phyloP scores from a whole-genome alignment of 2,797 vertebrate species.

The Orestias chungarensis region DNA sequence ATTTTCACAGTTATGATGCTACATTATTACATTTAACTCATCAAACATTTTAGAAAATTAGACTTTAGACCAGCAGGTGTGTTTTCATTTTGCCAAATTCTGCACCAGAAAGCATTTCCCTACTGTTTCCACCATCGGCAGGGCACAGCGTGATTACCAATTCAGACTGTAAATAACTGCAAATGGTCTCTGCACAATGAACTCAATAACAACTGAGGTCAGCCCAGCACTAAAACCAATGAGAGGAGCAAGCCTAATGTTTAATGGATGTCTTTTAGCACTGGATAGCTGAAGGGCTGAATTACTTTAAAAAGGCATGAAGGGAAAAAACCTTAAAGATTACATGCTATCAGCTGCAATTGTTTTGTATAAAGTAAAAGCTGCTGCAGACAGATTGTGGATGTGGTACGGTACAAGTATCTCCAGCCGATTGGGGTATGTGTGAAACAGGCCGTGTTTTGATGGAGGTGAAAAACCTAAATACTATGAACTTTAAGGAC shows the following conservation, averaged over 20 bases:
- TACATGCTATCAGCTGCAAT: conserved; percentile 9
- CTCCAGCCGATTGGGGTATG: conserved; percentile 17
- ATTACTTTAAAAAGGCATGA: conserved; percentile 32
- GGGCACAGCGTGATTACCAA: not conserved
- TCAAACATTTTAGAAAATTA: conserved; percentile 49
- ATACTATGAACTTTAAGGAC: conserved; percentile 12
- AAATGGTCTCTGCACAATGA: conserved; percentile 23
- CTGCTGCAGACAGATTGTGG: conserved; percentile 1
- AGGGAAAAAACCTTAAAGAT: not conserved
- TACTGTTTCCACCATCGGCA: not conserved
- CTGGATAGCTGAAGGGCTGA: conserved; percentile 16
- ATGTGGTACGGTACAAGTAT: conserved; percentile 15
- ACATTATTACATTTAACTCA: conserved; percentile 37
- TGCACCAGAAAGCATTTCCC: conserved; percentile 22
- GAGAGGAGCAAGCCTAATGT: conserved; percentile 22
- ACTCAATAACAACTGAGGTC: conserved; percentile 31
- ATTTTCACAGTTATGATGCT: conserved; percentile 32
- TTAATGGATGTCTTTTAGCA: conserved; percentile 26
- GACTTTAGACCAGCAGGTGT: conserved; percentile 49
- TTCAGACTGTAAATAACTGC: conserved; percentile 44
- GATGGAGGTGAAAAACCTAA: conserved; percentile 25
- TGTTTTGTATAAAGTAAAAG: conserved; percentile 15
- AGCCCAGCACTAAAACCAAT: conserved; percentile 31
- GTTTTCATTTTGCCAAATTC: conserved; percentile 31
- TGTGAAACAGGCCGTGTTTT: conserved; percentile 14